Evolutionary conservation across 2,113 vertebrate genomes (phyloP), one percentile per base, ranked within the genome.

Genomic region (Zosterops lateralis): DNA sequence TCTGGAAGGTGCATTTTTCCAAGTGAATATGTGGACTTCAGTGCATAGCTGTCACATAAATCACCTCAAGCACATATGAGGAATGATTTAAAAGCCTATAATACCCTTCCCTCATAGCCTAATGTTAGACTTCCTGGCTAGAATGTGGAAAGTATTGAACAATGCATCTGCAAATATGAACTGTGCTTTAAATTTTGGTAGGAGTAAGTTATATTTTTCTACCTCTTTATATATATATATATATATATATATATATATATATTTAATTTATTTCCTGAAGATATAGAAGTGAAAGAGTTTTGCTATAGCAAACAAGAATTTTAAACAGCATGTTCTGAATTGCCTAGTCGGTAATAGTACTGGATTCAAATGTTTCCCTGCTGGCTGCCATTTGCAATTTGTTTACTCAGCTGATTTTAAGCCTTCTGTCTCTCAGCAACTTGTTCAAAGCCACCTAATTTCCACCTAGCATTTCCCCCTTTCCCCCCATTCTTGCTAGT

Each of bases 1-100:
- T 87, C 65, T 92, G 62, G 48, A 74, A 89, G 67, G 38, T 87
- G 19, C 25, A 74, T 62, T 38, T 24, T 83, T 92, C 36, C 89
- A 89, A 84, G 48, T 73, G 91, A 88, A 38, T 79, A 65, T 26
- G 22, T 26, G 34, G 53, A 48, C 44, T 87, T 93, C 26, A 68
- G 28, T 1, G 0, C 19, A 51, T 12, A 68, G 29, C 20, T 58
- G 54, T 83, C 72, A 78, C 22, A 32, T 73, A 72, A 83, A 78
- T 75, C 22, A 78, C 28, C 29, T 62, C 44, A 71, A 80, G 42
- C 5, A 65, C 66, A 28, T 56, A 26, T 10, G 20, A 89, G n/a
- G 29, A 91, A 87, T 77, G 32, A 89, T 38, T 87, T 89, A 53
- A 71, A 92, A 88, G 17, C 14, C 26, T 82, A 3, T 44, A 91